Evolutionary conservation across 2,113 vertebrate species (phyloP).

Genomic region (Sigmodon hispidus): DNA sequence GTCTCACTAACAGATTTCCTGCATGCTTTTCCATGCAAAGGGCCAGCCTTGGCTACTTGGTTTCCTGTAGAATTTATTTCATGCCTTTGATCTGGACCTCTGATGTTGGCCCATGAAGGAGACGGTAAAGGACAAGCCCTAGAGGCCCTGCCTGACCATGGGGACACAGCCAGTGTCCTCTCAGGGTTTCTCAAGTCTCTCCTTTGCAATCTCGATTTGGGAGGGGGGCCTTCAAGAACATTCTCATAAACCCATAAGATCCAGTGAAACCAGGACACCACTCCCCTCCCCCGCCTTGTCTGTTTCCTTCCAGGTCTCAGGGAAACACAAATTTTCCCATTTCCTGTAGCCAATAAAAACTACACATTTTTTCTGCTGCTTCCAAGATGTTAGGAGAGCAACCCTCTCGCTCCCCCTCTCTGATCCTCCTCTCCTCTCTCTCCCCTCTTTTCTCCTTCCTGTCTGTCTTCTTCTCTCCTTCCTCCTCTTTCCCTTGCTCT

Average conservation of each 20-base stretch:
- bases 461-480: not conserved
- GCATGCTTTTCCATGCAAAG: not conserved
- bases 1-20: not conserved
- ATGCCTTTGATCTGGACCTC: not conserved
- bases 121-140: not conserved
- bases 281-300: not conserved
- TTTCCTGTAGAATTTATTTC: constrained; percentile 20
- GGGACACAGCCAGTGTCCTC: too few species aligned
- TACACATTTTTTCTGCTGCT: not conserved
- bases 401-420: not conserved
- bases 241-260: not conserved
- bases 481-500: not conserved
- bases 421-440: not conserved
- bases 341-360: not conserved
- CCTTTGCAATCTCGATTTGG: not conserved
- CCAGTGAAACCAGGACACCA: not conserved
- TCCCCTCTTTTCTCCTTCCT: not conserved
- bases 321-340: not conserved
- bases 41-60: not conserved
- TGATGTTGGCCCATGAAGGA: not conserved
- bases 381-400: not conserved
- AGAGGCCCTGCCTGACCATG: not conserved
- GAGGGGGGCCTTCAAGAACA: not conserved
- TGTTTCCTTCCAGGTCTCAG: not conserved
- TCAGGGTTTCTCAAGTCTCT: not conserved